Evolutionary conservation across 2,888 invertebrate species (phyloP), one percentile per base, ranked within the genome.

Genomic region (Himalopsyche kuldschensis): DNA sequence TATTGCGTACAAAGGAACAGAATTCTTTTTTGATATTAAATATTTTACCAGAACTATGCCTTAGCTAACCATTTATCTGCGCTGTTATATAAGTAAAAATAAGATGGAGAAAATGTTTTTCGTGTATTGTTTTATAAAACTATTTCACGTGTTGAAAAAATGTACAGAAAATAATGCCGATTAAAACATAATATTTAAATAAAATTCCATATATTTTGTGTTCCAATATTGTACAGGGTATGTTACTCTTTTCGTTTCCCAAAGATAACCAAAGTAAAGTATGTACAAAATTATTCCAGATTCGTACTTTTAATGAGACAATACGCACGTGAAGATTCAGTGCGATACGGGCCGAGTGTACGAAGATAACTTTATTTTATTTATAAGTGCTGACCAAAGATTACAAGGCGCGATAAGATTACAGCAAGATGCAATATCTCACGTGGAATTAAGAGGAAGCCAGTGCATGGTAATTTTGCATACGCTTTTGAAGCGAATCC

Each of bases 271-370:
- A 48, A 48, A 48, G n/a, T 20, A n/a, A 48, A 20, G n/a, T 48
- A 48, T 27, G 30, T 27, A 15, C 75, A 75, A 32, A 79, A 76
- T 77, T 81, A 81, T 81, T 55, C 81, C 78, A 69, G 81, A 82
- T 63, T 79, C 82, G 76, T 75, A 75, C 75, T 80, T 84, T 84
- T 84, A 84, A 84, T 84, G 84, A 84, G 84, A 84, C 84, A 82
- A 76, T 82, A 80, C 77, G 79, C 84, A 82, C 82, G 82, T 69
- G 80, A 63, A 84, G 84, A 84, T 84, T 78, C 80, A 80, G 47
- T 82, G 76, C 69, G 84, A 84, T 84, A 84, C 81, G 82, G 47
- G 31, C 78, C 75, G 8, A 80, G 78, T 75, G 63, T 75, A 80
- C 63, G 55, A 76, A 78, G 81, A 82, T 82, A 82, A 79, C 82